Evolutionary conservation across 2,888 invertebrate genomes (phyloP).

Genomic region (Amphipoea oculea): DNA sequence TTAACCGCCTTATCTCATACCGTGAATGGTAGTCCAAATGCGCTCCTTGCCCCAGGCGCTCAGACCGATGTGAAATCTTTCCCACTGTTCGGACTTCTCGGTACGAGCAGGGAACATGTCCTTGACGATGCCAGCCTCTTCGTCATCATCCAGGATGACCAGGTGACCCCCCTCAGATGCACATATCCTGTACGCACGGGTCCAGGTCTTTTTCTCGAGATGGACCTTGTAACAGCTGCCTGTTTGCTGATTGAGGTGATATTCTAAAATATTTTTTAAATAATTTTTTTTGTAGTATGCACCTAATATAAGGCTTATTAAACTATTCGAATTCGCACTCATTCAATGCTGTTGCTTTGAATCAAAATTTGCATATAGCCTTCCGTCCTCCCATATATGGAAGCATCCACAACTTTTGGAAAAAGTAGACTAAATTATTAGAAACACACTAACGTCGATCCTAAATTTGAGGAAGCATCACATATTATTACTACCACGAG

Average conservation of each 20-base stretch:
- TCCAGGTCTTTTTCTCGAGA: conserved; percentile 1
- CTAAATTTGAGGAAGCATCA: no score
- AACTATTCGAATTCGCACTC: neutral
- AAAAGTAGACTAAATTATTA: no score
- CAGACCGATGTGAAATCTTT: conserved; percentile 22
- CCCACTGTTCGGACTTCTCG: neutral
- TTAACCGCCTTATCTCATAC: neutral
- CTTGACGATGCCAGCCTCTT: conserved; percentile 30
- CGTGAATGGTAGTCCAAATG: conserved; percentile 21
- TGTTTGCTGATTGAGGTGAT: conserved; percentile 28
- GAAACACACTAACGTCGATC: no score
- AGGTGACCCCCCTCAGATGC: conserved; percentile 37
- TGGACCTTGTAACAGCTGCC: conserved; percentile 54
- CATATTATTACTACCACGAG: no score
- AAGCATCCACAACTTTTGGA: no score
- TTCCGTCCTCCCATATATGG: no score
- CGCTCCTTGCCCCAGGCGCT: conserved; percentile 28
- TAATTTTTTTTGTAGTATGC: neutral
- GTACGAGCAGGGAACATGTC: conserved; percentile 21
- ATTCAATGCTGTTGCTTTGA: no score
- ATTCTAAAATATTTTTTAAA: conserved; percentile 27
- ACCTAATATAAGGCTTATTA: neutral
- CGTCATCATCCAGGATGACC: conserved; percentile 38
- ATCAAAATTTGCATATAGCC: no score
- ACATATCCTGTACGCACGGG: conserved; percentile 35